Percentiles rank a stretch among this genome's conserved stretches.
phyloP scores from a whole-genome alignment of 2,797 vertebrate genomes.

The Helicolenus hilgendorfi region DNA sequence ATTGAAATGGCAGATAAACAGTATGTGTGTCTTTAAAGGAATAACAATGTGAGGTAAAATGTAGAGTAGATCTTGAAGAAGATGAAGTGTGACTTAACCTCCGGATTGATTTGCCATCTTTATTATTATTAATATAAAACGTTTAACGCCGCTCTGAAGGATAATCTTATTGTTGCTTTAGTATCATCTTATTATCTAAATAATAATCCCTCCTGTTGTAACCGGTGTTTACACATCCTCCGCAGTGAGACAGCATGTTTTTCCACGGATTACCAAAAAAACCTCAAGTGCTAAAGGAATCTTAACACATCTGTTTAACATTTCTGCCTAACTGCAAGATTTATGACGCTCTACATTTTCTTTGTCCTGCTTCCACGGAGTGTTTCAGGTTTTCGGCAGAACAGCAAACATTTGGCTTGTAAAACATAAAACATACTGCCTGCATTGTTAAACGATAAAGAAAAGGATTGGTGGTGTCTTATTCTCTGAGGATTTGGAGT shows the following conservation, averaged over 20 bases:
- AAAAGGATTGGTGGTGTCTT: not conserved
- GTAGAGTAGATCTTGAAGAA: not conserved
- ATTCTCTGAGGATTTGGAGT: slow-evolving; percentile 1
- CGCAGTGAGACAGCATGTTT: slow-evolving; percentile 33
- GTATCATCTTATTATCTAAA: slow-evolving; percentile 35
- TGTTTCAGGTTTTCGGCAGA: slow-evolving; percentile 64
- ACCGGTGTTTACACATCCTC: slow-evolving; percentile 47
- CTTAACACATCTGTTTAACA: slow-evolving; percentile 75
- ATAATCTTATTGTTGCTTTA: slow-evolving; percentile 19
- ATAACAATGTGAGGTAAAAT: not conserved
- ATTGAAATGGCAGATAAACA: not conserved
- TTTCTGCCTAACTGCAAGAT: slow-evolving; percentile 66
- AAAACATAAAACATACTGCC: slow-evolving; percentile 45
- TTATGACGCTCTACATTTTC: slow-evolving; percentile 59
- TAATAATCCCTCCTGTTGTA: slow-evolving; percentile 21
- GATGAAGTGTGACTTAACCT: not conserved
- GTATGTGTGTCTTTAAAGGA: not conserved
- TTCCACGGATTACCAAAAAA: slow-evolving; percentile 54
- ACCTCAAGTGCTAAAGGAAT: slow-evolving; percentile 60
- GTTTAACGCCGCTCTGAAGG: not conserved
- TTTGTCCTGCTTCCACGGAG: slow-evolving; percentile 35
- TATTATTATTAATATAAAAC: not conserved
- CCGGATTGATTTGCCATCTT: not conserved
- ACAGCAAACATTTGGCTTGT: slow-evolving; percentile 72
- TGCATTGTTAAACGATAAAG: slow-evolving; percentile 24